Evolutionary conservation across 2,888 invertebrate species (phyloP).

Genomic region (Drosophila rubida): DNA sequence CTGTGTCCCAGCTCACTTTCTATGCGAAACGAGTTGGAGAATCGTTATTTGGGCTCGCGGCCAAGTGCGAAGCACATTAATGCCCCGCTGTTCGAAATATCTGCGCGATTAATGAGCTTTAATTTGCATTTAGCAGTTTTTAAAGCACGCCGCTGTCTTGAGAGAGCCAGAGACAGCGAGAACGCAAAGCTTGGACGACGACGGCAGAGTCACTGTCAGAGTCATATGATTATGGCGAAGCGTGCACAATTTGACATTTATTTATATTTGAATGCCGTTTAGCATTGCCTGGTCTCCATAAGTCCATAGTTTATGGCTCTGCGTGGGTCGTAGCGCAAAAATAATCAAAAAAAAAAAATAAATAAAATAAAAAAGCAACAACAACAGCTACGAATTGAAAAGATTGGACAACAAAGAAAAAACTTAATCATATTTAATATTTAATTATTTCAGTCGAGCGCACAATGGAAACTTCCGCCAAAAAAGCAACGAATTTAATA

Average conservation of each 20-base stretch:
- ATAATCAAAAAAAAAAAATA: slow-evolving; percentile 11
- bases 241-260: slow-evolving; percentile 77
- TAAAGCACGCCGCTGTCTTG: slow-evolving; percentile 21
- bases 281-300: slow-evolving; percentile 65
- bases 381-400: slow-evolving; percentile 3
- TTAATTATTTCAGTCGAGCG: slow-evolving; percentile 73
- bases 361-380: slow-evolving; percentile 2
- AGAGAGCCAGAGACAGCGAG: neutral
- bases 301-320: slow-evolving; percentile 67
- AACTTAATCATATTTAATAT: slow-evolving; percentile 76
- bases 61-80: slow-evolving; percentile 76
- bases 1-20: slow-evolving; percentile 53
- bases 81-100: slow-evolving; percentile 72
- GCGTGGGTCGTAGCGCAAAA: slow-evolving; percentile 59
- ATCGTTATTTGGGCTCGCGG: slow-evolving; percentile 37
- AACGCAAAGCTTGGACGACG: neutral
- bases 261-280: slow-evolving; percentile 78
- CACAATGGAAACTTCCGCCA: slow-evolving; percentile 72
- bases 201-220: slow-evolving; percentile 29
- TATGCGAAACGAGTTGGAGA: slow-evolving; percentile 69
- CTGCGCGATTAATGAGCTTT: slow-evolving; percentile 75
- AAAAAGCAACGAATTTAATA: slow-evolving; percentile 44
- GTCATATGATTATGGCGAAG: slow-evolving; percentile 70
- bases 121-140: slow-evolving; percentile 75
- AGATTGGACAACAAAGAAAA: slow-evolving; percentile 6